A percentile compares a stretch with the other conserved stretches of the same genome.
phyloP scores from a whole-genome alignment of 1,140 invertebrate species.

The Philaenus spumarius region DNA sequence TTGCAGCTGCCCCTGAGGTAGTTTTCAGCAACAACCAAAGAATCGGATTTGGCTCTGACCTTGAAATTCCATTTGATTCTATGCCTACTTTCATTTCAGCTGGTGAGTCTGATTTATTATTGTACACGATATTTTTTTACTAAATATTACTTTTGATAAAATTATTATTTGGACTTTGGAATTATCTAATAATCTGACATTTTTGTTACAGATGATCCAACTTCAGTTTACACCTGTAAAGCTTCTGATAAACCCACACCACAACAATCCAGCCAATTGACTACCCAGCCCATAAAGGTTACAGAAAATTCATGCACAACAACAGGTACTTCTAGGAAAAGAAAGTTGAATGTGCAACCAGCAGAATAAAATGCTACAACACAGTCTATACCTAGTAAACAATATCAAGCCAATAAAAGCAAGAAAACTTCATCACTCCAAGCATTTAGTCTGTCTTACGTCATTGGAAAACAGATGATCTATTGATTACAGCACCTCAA shows the following conservation, averaged over 20 bases:
- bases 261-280: not conserved
- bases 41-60: conserved; percentile 5
- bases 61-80: conserved; percentile 11
- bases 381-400: not conserved
- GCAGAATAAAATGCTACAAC: not conserved
- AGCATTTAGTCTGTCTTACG: not conserved
- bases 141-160: not conserved
- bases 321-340: not conserved
- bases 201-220: not conserved
- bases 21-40: conserved; percentile 10
- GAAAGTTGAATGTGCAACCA: not conserved
- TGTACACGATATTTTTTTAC: not conserved
- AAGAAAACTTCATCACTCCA: not conserved
- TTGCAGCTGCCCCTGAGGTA: conserved; percentile 22
- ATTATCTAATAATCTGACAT: not conserved
- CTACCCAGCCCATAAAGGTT: not conserved
- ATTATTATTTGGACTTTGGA: not conserved
- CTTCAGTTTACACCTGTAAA: not conserved
- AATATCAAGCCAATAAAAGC: not conserved
- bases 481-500: not conserved
- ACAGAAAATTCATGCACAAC: not conserved
- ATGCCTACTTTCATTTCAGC: not conserved
- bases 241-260: not conserved
- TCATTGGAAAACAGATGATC: conserved; percentile 5
- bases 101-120: not conserved